Conservation (phyloP, 2,113 vertebrate species). For the Melanerpes formicivorus region DNA sequence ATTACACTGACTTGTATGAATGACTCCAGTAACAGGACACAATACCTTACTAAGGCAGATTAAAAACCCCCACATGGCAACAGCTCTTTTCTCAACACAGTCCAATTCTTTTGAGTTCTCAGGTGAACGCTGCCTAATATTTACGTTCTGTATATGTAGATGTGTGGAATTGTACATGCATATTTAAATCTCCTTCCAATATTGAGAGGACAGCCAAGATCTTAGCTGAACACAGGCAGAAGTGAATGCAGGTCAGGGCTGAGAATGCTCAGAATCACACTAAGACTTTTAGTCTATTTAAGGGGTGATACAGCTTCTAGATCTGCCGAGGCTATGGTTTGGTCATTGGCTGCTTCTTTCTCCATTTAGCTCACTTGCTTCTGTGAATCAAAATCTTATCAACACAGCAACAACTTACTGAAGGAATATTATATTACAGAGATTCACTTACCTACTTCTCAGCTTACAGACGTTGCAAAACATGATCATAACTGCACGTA, state of each 20-base stretch:
- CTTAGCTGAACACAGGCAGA: neutral
- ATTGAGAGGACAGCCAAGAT: neutral
- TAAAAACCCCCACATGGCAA: neutral
- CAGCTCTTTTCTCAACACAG: neutral
- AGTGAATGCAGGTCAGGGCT: neutral
- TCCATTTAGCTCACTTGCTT: neutral
- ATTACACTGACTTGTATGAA: neutral
- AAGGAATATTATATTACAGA: neutral
- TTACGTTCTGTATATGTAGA: accelerated
- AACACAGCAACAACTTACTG: neutral
- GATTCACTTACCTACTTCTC: neutral
- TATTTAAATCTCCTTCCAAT: neutral
- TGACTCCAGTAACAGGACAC: neutral
- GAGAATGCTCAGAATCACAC: neutral
- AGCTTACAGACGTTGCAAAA: neutral
- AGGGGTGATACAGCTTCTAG: neutral
- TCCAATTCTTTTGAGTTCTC: neutral
- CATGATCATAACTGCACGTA: neutral
- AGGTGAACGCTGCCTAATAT: neutral
- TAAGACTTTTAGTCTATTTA: neutral
- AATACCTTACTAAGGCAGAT: neutral
- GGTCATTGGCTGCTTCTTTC: neutral
- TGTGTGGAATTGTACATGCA: accelerated
- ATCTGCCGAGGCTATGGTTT: neutral
- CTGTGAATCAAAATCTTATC: neutral